Percentiles rank a stretch among this genome's conserved stretches.
phyloP scores from a whole-genome alignment of 2,888 invertebrate genomes.

The Dynastes tityus region DNA sequence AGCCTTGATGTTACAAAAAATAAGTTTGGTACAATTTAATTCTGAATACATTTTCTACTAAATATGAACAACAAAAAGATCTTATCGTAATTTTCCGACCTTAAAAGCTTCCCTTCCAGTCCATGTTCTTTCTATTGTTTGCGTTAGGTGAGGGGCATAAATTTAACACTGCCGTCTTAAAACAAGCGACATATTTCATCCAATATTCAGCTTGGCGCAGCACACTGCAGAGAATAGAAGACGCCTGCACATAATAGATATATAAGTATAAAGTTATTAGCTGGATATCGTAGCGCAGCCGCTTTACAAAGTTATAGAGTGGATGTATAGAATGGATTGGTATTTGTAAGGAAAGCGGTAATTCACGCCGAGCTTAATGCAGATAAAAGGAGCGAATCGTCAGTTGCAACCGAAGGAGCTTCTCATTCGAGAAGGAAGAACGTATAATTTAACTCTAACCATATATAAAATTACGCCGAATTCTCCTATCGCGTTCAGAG shows the following conservation, averaged over 20 bases:
- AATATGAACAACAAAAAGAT: no score
- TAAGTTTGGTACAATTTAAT: no score
- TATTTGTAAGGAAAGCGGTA: slow-evolving; percentile 13
- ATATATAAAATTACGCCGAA: slow-evolving; percentile 11
- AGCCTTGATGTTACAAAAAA: no score
- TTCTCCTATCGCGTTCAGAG: background rate
- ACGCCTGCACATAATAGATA: slow-evolving; percentile 21
- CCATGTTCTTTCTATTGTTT: background rate
- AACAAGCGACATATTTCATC: slow-evolving; percentile 14
- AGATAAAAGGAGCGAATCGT: slow-evolving; percentile 6
- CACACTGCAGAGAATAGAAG: background rate
- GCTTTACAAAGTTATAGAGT: background rate
- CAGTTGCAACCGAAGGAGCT: background rate
- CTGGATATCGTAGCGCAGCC: background rate
- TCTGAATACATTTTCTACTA: no score
- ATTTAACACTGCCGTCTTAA: background rate
- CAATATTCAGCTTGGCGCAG: background rate
- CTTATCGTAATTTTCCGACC: slow-evolving; percentile 3
- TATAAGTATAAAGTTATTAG: slow-evolving; percentile 19
- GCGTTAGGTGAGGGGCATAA: slow-evolving; percentile 13
- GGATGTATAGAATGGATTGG: background rate
- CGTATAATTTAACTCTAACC: background rate
- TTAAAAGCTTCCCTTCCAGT: background rate
- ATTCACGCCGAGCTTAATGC: background rate
- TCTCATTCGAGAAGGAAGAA: background rate